Percentiles rank a stretch among this genome's conserved stretches.
Conservation (phyloP, 1,140 invertebrate genomes). For the Ceratina japonica region DNA sequence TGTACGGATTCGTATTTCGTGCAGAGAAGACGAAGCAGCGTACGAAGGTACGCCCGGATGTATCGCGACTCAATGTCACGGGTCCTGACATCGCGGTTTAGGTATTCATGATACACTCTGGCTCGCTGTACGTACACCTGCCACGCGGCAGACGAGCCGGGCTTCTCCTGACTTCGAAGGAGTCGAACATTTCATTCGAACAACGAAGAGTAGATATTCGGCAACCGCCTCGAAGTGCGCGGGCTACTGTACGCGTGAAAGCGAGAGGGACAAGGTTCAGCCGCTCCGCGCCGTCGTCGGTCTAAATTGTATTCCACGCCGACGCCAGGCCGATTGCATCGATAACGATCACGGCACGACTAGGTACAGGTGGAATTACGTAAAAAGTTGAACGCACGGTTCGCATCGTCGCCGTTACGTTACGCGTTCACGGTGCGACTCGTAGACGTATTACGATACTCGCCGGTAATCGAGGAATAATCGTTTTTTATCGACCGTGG, state of each 20-base stretch:
- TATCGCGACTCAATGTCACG: conserved; percentile 32
- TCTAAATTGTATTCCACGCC: background rate
- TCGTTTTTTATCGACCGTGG: conserved; percentile 23
- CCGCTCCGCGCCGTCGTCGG: background rate
- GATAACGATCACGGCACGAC: background rate
- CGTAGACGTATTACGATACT: background rate
- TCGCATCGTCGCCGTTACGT: background rate
- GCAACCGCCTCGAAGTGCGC: too few relatives aligned
- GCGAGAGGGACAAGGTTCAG: background rate
- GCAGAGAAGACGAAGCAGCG: background rate
- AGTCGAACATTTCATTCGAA: too few relatives aligned
- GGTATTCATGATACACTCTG: conserved; percentile 3
- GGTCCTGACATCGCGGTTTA: conserved; percentile 17
- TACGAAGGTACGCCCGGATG: conserved; percentile 28
- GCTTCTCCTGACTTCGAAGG: background rate
- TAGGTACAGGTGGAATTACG: background rate
- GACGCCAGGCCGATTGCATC: background rate
- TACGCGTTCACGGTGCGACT: background rate
- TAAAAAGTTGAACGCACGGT: background rate
- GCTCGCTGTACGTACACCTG: conserved; percentile 24
- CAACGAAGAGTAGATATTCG: too few relatives aligned
- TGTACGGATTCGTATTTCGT: background rate
- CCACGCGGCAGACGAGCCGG: background rate
- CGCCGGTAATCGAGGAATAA: conserved; percentile 5
- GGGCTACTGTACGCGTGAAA: background rate